These are phyloP conservation scores for Romanogobio albipinnatus DNA, from an alignment of 2,113 vertebrate genomes.

Conservation along the genomic window DNA sequence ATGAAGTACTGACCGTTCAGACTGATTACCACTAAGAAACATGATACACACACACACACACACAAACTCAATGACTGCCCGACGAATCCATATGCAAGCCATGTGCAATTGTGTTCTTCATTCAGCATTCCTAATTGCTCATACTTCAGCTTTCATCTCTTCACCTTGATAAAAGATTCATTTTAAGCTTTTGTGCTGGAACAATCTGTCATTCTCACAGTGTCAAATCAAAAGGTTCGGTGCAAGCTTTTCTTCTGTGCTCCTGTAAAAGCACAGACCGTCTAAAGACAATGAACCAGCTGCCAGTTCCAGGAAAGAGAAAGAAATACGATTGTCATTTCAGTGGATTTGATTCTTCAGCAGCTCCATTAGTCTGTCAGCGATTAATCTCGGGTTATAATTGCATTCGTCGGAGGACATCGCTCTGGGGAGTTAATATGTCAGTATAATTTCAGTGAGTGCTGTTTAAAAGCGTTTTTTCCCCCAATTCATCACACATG, in stretches of 20 bases:
- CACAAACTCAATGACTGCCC: background rate
- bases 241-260: background rate
- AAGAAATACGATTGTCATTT: conserved; percentile 17
- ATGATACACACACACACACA: conserved; percentile 28
- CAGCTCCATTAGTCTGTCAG: conserved; percentile 6
- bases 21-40: conserved; percentile 83
- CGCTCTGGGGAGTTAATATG: background rate
- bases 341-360: conserved; percentile 25
- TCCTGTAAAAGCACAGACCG: background rate
- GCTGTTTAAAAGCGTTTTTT: conserved; percentile 1
- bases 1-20: conserved; percentile 88
- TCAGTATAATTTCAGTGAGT: background rate
- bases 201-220: background rate
- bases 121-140: background rate
- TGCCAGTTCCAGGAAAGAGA: background rate
- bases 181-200: background rate
- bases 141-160: background rate
- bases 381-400: conserved; percentile 11
- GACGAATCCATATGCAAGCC: too few species aligned
- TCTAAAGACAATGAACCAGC: background rate
- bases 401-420: background rate
- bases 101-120: background rate
- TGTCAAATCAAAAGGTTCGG: conserved; percentile 2
- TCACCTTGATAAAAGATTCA: conserved; percentile 10
- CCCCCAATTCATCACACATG: background rate